phyloP scores from a whole-genome alignment of 2,113 vertebrate species.

The Zingel zingel region DNA sequence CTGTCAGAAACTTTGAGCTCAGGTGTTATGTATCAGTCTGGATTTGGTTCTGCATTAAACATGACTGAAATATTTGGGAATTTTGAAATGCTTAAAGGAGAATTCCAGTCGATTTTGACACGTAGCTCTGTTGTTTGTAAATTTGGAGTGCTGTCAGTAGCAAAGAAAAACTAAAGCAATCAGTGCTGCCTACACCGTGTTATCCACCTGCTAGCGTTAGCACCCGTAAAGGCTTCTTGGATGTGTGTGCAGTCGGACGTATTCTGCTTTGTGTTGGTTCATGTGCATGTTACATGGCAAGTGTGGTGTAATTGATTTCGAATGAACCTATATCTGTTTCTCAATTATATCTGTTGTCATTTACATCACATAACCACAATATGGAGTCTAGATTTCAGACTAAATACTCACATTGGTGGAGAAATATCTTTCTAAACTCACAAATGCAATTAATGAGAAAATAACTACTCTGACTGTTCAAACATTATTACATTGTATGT shows the following conservation, averaged over 20 bases:
- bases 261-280: constrained; percentile 15
- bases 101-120: too few relatives aligned
- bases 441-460: constrained; percentile 9
- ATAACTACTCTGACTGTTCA: not conserved
- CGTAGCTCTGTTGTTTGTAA: too few relatives aligned
- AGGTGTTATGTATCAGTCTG: not conserved
- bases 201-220: too few relatives aligned
- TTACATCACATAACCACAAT: not conserved
- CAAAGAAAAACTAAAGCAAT: too few relatives aligned
- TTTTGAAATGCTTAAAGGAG: not conserved
- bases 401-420: not conserved
- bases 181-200: too few relatives aligned
- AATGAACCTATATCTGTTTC: not conserved
- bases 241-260: constrained; percentile 16
- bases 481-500: not conserved
- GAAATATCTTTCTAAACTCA: not conserved
- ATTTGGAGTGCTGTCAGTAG: too few relatives aligned
- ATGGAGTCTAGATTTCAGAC: not conserved
- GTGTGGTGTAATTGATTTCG: not conserved
- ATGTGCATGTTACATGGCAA: constrained; percentile 4
- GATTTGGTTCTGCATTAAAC: not conserved
- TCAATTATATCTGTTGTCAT: not conserved
- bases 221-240: constrained; percentile 11
- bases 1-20: not conserved
- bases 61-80: not conserved